These are phyloP conservation scores for Drosophila prolongata DNA, from an alignment of 2,888 invertebrate species.

Conservation along the genomic window DNA sequence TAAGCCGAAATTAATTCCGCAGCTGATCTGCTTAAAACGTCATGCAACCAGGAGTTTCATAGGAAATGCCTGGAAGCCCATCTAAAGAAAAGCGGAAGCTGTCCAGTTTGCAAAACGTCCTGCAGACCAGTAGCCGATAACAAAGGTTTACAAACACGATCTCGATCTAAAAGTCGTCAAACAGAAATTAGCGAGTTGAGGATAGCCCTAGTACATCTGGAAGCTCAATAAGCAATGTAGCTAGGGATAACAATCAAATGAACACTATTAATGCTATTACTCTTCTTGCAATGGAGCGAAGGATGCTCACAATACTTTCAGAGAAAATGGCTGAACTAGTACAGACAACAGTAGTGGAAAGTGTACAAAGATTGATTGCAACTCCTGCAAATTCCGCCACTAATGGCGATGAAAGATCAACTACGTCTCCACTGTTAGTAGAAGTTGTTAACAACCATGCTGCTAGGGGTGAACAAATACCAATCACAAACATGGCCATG, in stretches of 20 bases:
- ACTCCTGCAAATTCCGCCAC: not conserved
- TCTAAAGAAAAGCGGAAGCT: too few relatives aligned
- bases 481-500: not conserved
- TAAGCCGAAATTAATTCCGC: too few relatives aligned
- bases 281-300: too few relatives aligned
- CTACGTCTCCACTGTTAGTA: not conserved
- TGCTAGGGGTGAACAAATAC: not conserved
- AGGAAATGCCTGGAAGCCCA: too few relatives aligned
- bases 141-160: not conserved
- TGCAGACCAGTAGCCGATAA: not conserved
- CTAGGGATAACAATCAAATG: too few relatives aligned
- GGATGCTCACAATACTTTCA: not conserved
- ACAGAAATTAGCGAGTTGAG: not conserved
- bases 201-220: not conserved
- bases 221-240: not conserved
- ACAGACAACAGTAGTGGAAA: not conserved
- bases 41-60: too few relatives aligned
- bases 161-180: conserved; percentile 1
- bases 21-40: too few relatives aligned
- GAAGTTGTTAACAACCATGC: not conserved
- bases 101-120: too few relatives aligned
- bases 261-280: not conserved
- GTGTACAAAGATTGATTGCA: not conserved
- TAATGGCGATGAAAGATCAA: not conserved
- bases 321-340: not conserved